Percentiles rank a stretch among this genome's conserved stretches.
These are phyloP conservation scores for Zapornia atra DNA, from an alignment of 2,113 vertebrate species.

Conservation along the genomic window DNA sequence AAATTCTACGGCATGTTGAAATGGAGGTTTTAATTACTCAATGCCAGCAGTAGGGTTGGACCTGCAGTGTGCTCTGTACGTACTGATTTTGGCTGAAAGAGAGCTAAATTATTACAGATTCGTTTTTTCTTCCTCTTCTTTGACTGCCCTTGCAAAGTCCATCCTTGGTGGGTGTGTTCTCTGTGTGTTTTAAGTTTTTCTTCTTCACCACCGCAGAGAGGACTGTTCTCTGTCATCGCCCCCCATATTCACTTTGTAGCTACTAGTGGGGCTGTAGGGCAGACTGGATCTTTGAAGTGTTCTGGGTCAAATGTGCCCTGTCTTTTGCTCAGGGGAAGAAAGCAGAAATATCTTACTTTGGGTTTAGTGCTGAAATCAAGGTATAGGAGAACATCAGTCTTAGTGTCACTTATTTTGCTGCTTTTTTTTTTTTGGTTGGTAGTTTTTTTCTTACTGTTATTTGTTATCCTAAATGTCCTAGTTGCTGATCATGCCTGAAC, in stretches of 20 bases:
- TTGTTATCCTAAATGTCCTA: background rate
- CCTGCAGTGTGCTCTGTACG: background rate
- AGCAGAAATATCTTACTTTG: background rate
- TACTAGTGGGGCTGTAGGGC: background rate
- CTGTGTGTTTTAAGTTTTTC: background rate
- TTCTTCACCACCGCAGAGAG: background rate
- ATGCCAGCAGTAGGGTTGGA: background rate
- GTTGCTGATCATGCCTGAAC: background rate
- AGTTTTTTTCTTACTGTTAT: background rate
- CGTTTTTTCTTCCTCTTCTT: background rate
- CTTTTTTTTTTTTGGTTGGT: background rate
- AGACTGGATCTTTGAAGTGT: background rate
- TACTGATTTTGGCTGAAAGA: background rate
- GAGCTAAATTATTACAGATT: background rate
- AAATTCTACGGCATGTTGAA: background rate
- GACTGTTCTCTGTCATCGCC: background rate
- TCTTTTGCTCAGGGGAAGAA: background rate
- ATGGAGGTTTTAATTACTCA: background rate
- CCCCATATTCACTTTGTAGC: background rate
- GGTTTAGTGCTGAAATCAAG: background rate
- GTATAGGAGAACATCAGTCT: background rate
- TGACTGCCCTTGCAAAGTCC: background rate
- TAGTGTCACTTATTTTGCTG: background rate
- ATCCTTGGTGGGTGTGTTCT: background rate
- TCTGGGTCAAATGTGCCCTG: background rate